Evolutionary conservation across 2,113 vertebrate genomes (phyloP), one percentile per base, ranked within the genome.

Genomic region (Junco hyemalis): DNA sequence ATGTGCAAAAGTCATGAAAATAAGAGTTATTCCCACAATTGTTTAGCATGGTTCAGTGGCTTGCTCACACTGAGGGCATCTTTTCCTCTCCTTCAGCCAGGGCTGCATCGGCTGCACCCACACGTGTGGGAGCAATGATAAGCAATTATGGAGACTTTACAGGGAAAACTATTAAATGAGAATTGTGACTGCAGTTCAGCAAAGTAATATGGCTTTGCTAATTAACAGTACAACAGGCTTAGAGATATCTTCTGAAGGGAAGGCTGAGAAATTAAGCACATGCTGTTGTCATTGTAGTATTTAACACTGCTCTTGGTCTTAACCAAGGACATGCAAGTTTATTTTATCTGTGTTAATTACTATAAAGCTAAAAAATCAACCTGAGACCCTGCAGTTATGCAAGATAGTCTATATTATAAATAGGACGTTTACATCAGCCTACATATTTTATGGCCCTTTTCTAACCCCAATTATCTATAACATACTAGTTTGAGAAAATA

Each of bases 141-240:
- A 81, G 69, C 74, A 90, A 76, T 92, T 69, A 86, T 35, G 29
- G 9, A 87, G 45, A 84, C 61, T 87, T 84, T n/a, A 68, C 25
- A 72, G 81, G 7, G 63, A 74, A 56, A 65, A 57, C 45, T 79
- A 79, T 86, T 92, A 90, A 90, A 95, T 45, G 36, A 90, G 53
- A 87, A 76, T 61, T 76, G 70, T 31, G 38, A 45, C 71, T 92
- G 72, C 63, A 86, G 63, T 50, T 83, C 74, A 70, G 69, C 82
- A 86, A 66, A 94, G 83, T 73, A 84, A 92, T 91, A 81, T 54
- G 77, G 78, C 85, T 94, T 42, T 88, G 81, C 61, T 96, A 95
- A 95, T 91, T 94, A 95, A 89, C 44, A 77, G 59, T 25, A 77
- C 87, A 77, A 85, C 85, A 88, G 87, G 70, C 60, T 90, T 82